Evolutionary conservation across 2,888 invertebrate genomes (phyloP).

Genomic region (Drosophila helvetica): DNA sequence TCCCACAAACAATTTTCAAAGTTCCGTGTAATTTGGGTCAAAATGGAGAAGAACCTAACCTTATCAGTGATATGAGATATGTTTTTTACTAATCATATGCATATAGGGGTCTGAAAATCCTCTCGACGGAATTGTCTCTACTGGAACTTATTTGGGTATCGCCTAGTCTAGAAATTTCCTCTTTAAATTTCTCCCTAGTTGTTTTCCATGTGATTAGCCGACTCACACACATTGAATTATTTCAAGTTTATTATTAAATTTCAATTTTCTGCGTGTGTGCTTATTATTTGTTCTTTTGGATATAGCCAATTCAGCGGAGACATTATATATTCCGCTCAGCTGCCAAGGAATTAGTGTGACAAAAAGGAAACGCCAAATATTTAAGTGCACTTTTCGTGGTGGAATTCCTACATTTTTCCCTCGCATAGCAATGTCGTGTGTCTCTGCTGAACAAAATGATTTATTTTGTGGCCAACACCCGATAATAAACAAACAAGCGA

Average conservation of each 20-base stretch:
- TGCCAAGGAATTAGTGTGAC: not conserved
- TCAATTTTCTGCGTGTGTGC: conserved; percentile 3
- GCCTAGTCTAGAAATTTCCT: not conserved
- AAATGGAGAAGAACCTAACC: too few relatives aligned
- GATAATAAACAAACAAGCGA: conserved; percentile 25
- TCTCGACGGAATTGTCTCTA: too few relatives aligned
- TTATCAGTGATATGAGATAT: too few relatives aligned
- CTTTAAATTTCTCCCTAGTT: not conserved
- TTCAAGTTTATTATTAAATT: conserved; percentile 40
- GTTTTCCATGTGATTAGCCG: conserved; percentile 41
- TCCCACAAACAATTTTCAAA: too few relatives aligned
- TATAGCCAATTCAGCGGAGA: not conserved
- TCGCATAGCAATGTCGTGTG: not conserved
- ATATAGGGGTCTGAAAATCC: too few relatives aligned
- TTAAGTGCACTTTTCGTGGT: not conserved
- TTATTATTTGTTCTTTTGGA: conserved; percentile 7
- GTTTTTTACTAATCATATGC: too few relatives aligned
- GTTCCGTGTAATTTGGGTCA: too few relatives aligned
- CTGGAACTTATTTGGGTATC: not conserved
- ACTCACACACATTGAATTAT: conserved; percentile 7
- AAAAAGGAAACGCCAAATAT: not conserved
- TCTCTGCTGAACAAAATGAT: conserved; percentile 24
- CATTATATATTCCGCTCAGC: not conserved
- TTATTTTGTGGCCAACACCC: conserved; percentile 25
- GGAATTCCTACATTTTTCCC: not conserved